Evolutionary conservation across 2,113 vertebrate species (phyloP), one percentile per base, ranked within the genome.

Genomic region (Neodon shergylaensis): DNA sequence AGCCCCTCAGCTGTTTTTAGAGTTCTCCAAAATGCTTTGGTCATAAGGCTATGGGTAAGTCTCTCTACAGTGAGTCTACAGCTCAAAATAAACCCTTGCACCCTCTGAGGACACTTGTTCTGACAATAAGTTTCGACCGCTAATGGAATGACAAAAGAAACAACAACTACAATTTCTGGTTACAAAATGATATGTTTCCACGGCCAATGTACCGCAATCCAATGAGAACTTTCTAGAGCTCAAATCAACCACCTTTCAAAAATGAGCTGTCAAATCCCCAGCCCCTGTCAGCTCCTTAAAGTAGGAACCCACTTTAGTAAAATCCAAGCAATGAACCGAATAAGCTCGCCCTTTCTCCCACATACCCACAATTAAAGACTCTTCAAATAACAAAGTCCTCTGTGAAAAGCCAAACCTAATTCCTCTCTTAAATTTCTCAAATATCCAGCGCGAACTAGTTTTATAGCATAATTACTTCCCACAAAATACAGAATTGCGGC

Each of bases 381-480:
- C 26, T 17, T 39, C 2, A 42, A 92, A 82, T 88, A 94, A 96
- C 78, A 42, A 82, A 95, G 28, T 72, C 39, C 16, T 94, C 49
- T 36, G 2, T 81, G 73, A 88, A 92, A 96, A 95, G 90, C 81
- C 77, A 92, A 85, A 95, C 36, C 42, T 88, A 95, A 92, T 42
- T 63, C 39, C 31, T 3, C 42, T 91, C 88, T 94, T 94, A 82
- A 92, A 78, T 79, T 81, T 88, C 88, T 92, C 85, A 96, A 76
- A 8, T 68, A 96, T 72, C 19, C 44, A 82, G 13, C 85, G 66
- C 6, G 31, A 95, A 92, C 94, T 91, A 92, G 22, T 92, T 96
- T 95, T 92, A 95, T 82, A 92, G 22, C 39, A 92, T 96, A 96
- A 90, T 92, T 76, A 76, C 70, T 88, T 84, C 78, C 74, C 89